Conservation (phyloP, 2,888 invertebrate species). For the Palloptera scutellata region DNA sequence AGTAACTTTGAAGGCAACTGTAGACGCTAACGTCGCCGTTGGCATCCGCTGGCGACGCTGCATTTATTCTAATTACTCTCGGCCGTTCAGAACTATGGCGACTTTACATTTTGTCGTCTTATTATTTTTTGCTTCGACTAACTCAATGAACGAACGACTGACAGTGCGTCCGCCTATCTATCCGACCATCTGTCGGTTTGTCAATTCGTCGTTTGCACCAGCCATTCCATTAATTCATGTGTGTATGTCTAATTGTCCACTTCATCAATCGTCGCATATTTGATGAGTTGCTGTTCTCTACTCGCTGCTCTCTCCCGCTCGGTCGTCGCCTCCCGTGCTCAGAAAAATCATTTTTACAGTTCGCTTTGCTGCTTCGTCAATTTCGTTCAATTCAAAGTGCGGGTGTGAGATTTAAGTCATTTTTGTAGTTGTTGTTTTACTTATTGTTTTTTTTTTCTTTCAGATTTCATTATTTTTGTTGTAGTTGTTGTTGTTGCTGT, state of each 20-base stretch:
- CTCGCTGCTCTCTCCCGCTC: neutral
- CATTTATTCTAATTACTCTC: constrained; percentile 7
- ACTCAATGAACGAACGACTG: too few species aligned
- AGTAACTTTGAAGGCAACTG: too few species aligned
- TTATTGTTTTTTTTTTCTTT: constrained; percentile 19
- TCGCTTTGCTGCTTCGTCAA: constrained; percentile 10
- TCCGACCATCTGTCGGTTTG: neutral
- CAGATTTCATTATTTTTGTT: constrained; percentile 16
- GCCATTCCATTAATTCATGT: neutral
- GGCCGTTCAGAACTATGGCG: constrained; percentile 2
- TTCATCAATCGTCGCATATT: neutral
- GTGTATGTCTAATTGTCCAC: too few species aligned
- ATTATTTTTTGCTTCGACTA: too few species aligned
- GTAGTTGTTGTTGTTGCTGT: constrained; percentile 20
- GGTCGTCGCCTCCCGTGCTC: neutral
- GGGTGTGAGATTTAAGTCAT: constrained; percentile 43
- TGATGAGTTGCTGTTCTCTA: constrained; percentile 7
- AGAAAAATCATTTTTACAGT: neutral
- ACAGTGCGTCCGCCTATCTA: constrained; percentile 9
- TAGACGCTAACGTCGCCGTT: too few species aligned
- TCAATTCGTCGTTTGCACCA: constrained; percentile 6
- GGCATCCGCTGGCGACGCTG: neutral
- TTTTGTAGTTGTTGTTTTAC: constrained; percentile 27
- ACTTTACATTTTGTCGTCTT: neutral
- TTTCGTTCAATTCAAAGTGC: constrained; percentile 32